Evolutionary conservation across 2,797 vertebrate genomes (phyloP), one percentile per base, ranked within the genome.

Genomic region (Falco columbarius): DNA sequence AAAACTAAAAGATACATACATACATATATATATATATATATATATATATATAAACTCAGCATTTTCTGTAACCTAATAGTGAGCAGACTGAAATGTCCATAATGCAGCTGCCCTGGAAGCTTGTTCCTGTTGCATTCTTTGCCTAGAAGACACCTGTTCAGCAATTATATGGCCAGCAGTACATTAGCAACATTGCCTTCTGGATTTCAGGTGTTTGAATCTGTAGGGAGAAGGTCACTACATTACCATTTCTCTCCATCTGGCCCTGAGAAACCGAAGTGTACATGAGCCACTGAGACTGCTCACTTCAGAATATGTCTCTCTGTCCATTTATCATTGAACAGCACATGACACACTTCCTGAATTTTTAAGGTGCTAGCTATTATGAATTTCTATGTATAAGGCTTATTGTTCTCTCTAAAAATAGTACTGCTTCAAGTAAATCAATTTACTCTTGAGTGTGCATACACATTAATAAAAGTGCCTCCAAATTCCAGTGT

Each of bases 91-190:
- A 67, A 90, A 61, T 58, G 32, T 52, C 88, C 32, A 21, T 62
- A 63, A 59, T 68, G 65, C 76, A 81, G 72, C 54, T 96, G 89
- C 54, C 74, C 81, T 92, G 87, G 44, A 86, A 93, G n/a, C 46
- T 93, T 90, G 30, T 47, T 95, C 34, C 40, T 81, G 23, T 52
- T 87, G 20, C 52, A 83, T 66, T 77, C 80, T 80, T 93, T 87
- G n/a, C 80, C 75, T 91, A 38, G 49, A 81, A 74, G 85, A 85
- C 95, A 96, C 77, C 94, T 97, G 94, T 86, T 95, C 76, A 44
- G 52, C 87, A 96, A 86, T 94, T 94, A 94, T 58, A 58, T 59
- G 75, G 76, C 89, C 81, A 94, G 81, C 63, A 86, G 74, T 62
- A 58, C 81, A 88, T 75, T 86, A 82, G 44, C 72, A 83, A 23